Evolutionary conservation across 2,888 invertebrate genomes (phyloP).

Genomic region (Spodoptera littoralis): DNA sequence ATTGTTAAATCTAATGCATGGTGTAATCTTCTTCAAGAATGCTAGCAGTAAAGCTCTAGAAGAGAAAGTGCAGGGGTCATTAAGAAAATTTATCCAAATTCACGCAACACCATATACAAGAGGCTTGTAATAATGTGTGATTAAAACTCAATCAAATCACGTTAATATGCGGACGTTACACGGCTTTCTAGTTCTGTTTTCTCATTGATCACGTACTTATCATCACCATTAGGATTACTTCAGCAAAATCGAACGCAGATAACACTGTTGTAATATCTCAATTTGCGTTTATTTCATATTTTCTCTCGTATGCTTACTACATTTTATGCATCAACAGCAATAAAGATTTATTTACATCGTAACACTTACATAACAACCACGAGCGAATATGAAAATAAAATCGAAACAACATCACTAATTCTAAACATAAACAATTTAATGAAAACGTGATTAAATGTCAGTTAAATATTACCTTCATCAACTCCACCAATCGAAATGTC

Average conservation of each 20-base stretch:
- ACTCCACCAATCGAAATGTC: constrained; percentile 63
- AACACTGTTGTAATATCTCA: constrained; percentile 36
- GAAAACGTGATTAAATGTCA: constrained; percentile 58
- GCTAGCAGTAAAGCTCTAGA: neutral
- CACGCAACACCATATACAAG: constrained; percentile 12
- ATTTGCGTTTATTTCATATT: constrained; percentile 24
- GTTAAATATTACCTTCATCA: constrained; percentile 65
- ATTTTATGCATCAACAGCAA: constrained; percentile 11
- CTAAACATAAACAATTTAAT: constrained; percentile 31
- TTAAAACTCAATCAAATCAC: constrained; percentile 44
- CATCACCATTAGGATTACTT: constrained; percentile 38
- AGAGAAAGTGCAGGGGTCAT: constrained; percentile 18
- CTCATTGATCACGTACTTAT: constrained; percentile 62
- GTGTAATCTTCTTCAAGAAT: too few relatives aligned
- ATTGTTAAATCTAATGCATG: too few relatives aligned
- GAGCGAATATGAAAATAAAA: constrained; percentile 8
- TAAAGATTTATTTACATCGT: constrained; percentile 18
- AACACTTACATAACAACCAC: constrained; percentile 29
- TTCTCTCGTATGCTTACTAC: neutral
- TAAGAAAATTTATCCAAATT: constrained; percentile 14
- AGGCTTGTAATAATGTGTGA: constrained; percentile 37
- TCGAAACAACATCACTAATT: constrained; percentile 22
- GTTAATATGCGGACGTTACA: constrained; percentile 40
- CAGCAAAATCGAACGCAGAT: constrained; percentile 41
- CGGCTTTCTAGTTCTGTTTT: constrained; percentile 49